Base-by-base conservation (phyloP, 2,888 invertebrate species). In the Dryomyza anilis region DNA sequence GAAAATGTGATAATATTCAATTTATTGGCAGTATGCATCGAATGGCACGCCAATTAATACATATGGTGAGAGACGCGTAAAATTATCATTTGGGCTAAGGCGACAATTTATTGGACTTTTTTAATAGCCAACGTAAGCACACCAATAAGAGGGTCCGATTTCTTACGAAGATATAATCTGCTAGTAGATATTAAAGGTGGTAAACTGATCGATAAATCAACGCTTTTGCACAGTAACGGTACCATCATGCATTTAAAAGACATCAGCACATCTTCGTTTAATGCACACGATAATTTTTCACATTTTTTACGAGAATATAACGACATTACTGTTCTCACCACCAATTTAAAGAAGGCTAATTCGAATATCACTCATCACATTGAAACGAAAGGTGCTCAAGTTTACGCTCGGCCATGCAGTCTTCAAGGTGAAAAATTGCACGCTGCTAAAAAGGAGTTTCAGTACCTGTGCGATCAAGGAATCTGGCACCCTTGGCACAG, bases 401-500 rank as follows among this genome's bases (percentile, higher is more conserved):
- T 69, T 36, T 30, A 65, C 1, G 64, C 59, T 2, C 61, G 66
- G 1, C 59, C 68, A n/a, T n/a, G n/a, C n/a, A n/a, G n/a, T n/a
- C n/a, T n/a, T n/a, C n/a, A n/a, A n/a, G n/a, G n/a, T n/a, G n/a
- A n/a, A n/a, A n/a, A n/a, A n/a, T n/a, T n/a, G n/a, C n/a, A n/a
- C n/a, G n/a, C n/a, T n/a, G n/a, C n/a, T n/a, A n/a, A n/a, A n/a
- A n/a, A n/a, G n/a, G n/a, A n/a, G 39, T 69, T 67, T 39, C 25
- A 65, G 8, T 55, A 48, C 16, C 23, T 69, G 8, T 12, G 70
- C 2, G 74, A 82, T 21, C 66, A 73, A 21, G 84, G 82, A 0
- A 81, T 84, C 12, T 81, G 81, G 36, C 72, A 82, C 3, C 83
- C 81, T 0, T 84, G 67, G 74, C 72, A 8, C 64, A 58, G 8